Evolutionary conservation across 2,113 vertebrate genomes (phyloP).

Genomic region (Passerina amoena): DNA sequence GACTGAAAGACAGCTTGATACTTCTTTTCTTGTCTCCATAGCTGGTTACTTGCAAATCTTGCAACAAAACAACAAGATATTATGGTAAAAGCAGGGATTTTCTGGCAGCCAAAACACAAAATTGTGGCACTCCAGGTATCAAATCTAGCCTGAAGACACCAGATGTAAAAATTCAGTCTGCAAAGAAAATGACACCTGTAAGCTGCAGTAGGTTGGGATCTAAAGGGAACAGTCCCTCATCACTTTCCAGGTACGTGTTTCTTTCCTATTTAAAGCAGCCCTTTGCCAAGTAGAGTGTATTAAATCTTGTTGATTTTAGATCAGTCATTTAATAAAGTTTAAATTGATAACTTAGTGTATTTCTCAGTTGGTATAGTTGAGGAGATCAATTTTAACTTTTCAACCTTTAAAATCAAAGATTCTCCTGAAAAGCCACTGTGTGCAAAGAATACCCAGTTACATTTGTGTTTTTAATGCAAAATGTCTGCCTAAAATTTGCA

Average conservation of each 20-base stretch:
- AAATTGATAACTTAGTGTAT: not conserved
- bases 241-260: slow-evolving; percentile 69
- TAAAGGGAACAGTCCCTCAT: slow-evolving; percentile 60
- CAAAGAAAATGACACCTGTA: slow-evolving; percentile 35
- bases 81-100: slow-evolving; percentile 81
- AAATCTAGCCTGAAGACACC: slow-evolving; percentile 60
- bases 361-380: not conserved
- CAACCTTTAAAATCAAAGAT: not conserved
- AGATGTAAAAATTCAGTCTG: slow-evolving; percentile 49
- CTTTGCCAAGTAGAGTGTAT: not conserved
- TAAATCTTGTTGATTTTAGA: not conserved
- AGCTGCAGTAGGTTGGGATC: slow-evolving; percentile 47
- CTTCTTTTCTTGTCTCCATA: slow-evolving; percentile 56
- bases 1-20: not conserved
- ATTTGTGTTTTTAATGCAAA: not conserved
- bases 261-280: not conserved
- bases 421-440: not conserved
- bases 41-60: slow-evolving; percentile 89
- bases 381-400: not conserved
- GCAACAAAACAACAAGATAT: slow-evolving; percentile 81
- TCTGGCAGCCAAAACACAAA: slow-evolving; percentile 52
- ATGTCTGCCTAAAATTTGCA: not conserved
- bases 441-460: not conserved
- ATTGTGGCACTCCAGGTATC: slow-evolving; percentile 59
- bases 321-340: not conserved